phyloP scores from a whole-genome alignment of 64 coral and sea anemone species.

The Porites australiensis region DNA sequence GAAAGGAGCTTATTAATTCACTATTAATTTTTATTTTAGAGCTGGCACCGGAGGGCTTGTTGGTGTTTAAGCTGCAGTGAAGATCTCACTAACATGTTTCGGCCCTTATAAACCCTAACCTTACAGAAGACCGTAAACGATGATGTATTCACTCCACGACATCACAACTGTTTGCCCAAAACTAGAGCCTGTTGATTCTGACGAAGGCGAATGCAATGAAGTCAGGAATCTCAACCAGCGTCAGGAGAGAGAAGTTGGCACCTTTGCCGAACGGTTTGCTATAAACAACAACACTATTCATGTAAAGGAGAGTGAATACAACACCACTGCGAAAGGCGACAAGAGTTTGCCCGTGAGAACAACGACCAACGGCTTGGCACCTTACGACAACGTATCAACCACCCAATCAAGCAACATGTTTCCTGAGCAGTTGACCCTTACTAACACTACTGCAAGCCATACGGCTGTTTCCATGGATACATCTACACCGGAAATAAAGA shows the following conservation, averaged over 20 bases:
- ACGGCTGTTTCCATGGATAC: background rate
- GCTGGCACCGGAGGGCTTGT: too few relatives aligned
- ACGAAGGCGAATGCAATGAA: background rate
- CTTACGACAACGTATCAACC: constrained; percentile 13
- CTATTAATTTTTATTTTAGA: too few relatives aligned
- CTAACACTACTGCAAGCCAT: background rate
- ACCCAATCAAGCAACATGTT: background rate
- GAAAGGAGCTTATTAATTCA: too few relatives aligned
- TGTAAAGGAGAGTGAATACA: background rate
- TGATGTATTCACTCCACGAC: constrained; percentile 34
- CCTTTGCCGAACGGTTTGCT: background rate
- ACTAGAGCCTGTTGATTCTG: constrained; percentile 4
- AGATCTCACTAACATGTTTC: background rate
- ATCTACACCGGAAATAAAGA: background rate
- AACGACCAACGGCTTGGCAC: background rate
- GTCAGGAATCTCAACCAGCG: background rate
- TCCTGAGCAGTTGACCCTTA: background rate
- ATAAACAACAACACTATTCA: constrained; percentile 13
- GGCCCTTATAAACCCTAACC: background rate
- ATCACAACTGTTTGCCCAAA: constrained; percentile 31
- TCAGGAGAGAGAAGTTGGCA: background rate
- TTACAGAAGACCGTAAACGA: background rate
- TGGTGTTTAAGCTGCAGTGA: too few relatives aligned
- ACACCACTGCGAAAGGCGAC: background rate
- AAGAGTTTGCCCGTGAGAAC: background rate